Evolutionary conservation across 2,113 vertebrate genomes (phyloP), one percentile per base, ranked within the genome.

Genomic region (Clarias gariepinus): DNA sequence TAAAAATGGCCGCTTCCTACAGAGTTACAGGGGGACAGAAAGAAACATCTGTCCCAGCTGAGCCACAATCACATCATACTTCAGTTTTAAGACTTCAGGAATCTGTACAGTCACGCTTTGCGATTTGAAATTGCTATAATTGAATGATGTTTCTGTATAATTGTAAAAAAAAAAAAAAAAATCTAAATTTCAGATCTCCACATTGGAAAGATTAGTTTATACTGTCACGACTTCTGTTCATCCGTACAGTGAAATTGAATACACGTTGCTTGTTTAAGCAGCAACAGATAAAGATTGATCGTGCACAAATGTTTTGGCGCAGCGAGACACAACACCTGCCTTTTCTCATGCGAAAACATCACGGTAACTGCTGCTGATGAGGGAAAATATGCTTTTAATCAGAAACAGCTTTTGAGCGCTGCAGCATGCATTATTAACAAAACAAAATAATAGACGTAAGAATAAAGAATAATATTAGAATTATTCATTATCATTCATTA

Each of bases 301-400:
- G 18, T 60, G 68, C 9, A 47, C 13, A 28, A 47, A 74, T 16
- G 30, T 18, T 73, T 47, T 84, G 82, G 82, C 68, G 19, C 82
- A n/a, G 16, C 3, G 12, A 57, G 41, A 66, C 23, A 18, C 33
- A 73, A 41, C 64, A 55, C 30, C 63, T 69, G 28, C 11, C 5
- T 2, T 36, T 41, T 36, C 47, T 19, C 82, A 73, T 18, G 66
- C 12, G n/a, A 41, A 53, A 30, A 71, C 15, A 83, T 25, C 81
- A 13, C 82, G 5, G 47, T 19, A 82, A n/a, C 15, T 30, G n/a
- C 61, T 83, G 81, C 3, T 83, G 66, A 73, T 73, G 52, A 83
- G 53, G 15, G 23, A 25, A 60, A 57, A 58, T 36, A 15, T 25
- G 11, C 0, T 2, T 83, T 33, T 73, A 33, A 55, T 83, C 66